These are phyloP conservation scores for Rhabdomys pumilio DNA, from an alignment of 2,797 vertebrate genomes.

Conservation along the genomic window DNA sequence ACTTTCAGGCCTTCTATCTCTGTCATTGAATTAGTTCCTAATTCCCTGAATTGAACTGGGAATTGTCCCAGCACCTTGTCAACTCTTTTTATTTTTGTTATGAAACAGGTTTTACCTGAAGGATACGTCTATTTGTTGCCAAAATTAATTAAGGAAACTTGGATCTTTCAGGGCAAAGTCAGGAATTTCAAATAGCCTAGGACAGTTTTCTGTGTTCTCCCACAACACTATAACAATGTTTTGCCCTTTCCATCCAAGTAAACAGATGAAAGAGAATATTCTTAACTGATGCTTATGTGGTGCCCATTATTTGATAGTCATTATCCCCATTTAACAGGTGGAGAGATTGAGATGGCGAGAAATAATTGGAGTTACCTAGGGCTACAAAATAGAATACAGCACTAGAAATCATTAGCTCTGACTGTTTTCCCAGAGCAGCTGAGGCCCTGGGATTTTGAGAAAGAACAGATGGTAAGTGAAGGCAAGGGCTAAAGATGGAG, in stretches of 20 bases:
- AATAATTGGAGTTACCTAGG: constrained; percentile 55
- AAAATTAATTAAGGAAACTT: constrained; percentile 78
- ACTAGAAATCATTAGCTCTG: constrained; percentile 68
- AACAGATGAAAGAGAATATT: constrained; percentile 35
- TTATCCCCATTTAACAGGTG: constrained; percentile 69
- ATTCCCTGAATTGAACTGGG: constrained; percentile 75
- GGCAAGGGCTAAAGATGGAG: constrained; percentile 68
- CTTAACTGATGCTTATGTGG: neutral
- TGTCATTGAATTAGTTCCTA: constrained; percentile 81
- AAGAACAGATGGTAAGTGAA: constrained; percentile 81
- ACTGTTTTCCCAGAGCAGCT: constrained; percentile 70
- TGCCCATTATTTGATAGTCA: constrained; percentile 7
- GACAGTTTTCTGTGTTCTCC: constrained; percentile 48
- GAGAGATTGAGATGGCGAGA: constrained; percentile 60
- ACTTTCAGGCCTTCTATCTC: constrained; percentile 58
- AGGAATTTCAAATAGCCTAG: constrained; percentile 67
- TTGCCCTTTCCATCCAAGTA: constrained; percentile 66
- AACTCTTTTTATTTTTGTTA: constrained; percentile 84
- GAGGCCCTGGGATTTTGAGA: constrained; percentile 64
- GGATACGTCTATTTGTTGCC: constrained; percentile 77
- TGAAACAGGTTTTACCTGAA: constrained; percentile 83
- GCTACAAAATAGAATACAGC: constrained; percentile 52
- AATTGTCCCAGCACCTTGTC: constrained; percentile 76
- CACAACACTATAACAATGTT: neutral
- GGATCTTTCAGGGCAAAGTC: constrained; percentile 58